Evolutionary conservation across 2,888 invertebrate species (phyloP).

Genomic region (Chloromyia formosa): DNA sequence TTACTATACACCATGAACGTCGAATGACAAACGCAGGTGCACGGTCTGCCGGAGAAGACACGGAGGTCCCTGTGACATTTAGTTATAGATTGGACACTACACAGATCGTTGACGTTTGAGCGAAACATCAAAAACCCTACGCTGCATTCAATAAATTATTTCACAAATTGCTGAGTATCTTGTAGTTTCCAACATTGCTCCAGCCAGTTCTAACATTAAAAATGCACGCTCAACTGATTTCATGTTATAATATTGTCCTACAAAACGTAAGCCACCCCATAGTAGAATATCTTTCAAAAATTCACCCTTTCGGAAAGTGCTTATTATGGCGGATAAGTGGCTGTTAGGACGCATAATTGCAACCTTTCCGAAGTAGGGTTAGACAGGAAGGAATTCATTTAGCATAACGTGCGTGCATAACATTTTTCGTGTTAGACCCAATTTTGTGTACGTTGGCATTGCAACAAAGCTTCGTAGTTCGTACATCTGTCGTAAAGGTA

Average conservation of each 20-base stretch:
- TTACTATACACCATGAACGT: too few species aligned
- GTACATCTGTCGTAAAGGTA: background rate
- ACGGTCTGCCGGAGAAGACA: too few species aligned
- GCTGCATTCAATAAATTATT: too few species aligned
- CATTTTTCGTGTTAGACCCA: conserved; percentile 29
- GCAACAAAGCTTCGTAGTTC: background rate
- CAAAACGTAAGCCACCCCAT: conserved; percentile 32
- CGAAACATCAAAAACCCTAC: too few species aligned
- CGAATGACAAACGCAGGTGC: too few species aligned
- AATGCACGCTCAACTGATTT: conserved; percentile 41
- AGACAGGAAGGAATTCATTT: conserved; percentile 38
- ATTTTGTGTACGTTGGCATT: background rate
- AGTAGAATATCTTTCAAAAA: conserved; percentile 25
- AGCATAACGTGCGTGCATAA: conserved; percentile 37
- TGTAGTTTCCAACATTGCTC: background rate
- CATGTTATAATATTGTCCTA: conserved; percentile 24
- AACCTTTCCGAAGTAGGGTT: conserved; percentile 23
- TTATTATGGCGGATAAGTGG: conserved; percentile 38
- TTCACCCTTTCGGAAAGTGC: conserved; percentile 43
- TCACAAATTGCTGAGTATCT: too few species aligned
- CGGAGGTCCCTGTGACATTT: too few species aligned
- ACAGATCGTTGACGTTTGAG: too few species aligned
- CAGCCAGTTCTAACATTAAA: conserved; percentile 21
- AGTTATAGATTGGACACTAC: too few species aligned
- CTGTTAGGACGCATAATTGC: conserved; percentile 40